These are phyloP conservation scores for Montipora foliosa DNA, from an alignment of 64 coral and sea anemone genomes.

Conservation along the genomic window DNA sequence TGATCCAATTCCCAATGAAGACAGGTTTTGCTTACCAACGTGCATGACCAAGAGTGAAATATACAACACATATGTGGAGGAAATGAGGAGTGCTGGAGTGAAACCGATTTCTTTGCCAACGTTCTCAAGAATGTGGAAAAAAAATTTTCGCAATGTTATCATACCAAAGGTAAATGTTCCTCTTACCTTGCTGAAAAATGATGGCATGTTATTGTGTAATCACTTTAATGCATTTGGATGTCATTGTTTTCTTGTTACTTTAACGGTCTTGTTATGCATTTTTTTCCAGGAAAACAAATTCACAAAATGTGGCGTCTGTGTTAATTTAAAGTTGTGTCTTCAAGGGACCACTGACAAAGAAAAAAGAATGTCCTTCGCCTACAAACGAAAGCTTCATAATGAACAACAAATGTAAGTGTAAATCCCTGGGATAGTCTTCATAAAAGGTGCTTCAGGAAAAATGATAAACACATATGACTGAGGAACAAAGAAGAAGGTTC, in stretches of 20 bases:
- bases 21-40: conserved; percentile 5
- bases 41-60: conserved; percentile 24
- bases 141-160: conserved; percentile 24
- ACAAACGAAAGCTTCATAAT: neutral
- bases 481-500: neutral
- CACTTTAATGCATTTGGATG: neutral
- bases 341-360: neutral
- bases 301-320: neutral
- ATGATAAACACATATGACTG: neutral
- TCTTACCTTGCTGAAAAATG: neutral
- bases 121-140: conserved; percentile 6
- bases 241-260: too few relatives aligned
- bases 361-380: neutral
- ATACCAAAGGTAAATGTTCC: conserved; percentile 30
- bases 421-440: too few relatives aligned
- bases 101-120: conserved; percentile 6
- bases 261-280: too few relatives aligned
- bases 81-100: neutral
- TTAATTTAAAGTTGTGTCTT: neutral
- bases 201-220: neutral
- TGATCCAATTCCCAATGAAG: conserved; percentile 33
- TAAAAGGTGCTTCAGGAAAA: neutral
- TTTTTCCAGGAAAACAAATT: conserved; percentile 51
- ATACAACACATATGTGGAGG: conserved; percentile 10
- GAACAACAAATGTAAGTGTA: conserved; percentile 27